Evolutionary conservation across 2,797 vertebrate genomes (phyloP), one percentile per base, ranked within the genome.

Genomic region (Parauchenoglanis ngamensis): DNA sequence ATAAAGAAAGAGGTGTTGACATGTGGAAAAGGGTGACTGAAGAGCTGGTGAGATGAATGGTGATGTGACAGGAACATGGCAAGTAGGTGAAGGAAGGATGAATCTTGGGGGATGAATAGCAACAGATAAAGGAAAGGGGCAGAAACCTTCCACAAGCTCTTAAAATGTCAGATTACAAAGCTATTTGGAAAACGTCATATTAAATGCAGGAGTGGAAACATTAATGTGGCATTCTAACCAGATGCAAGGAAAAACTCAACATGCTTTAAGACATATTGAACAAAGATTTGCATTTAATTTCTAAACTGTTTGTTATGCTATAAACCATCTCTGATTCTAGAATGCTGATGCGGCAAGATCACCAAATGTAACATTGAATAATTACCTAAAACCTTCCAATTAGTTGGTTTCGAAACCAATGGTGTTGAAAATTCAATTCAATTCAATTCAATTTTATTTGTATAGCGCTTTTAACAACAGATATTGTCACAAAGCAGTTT

Each of bases 101-200:
- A 83, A 85, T 88, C 52, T 57, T 87, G 72, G 28, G 56, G 83
- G 63, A 78, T 68, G 40, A 70, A 86, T 85, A 15, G 4, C 81
- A 61, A n/a, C 35, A 61, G 35, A 80, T 44, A n/a, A 80, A 61
- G 35, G 5, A 61, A 44, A 54, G 4, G 21, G 35, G 2, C 63
- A 67, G 68, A 80, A 72, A n/a, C 21, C 78, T 44, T n/a, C 35
- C 21, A 25, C 10, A 61, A 25, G 57, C 6, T 46, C 23, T 49
- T 59, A 4, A 73, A 59, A 57, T 49, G 11, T 31, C 23, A 44
- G 77, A 87, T n/a, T 61, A 81, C 19, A 84, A 90, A 77, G 80
- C 88, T 85, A 72, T 81, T 35, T 61, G 28, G 12, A 40, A 75
- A 68, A 17, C 1, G 15, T 31, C 0, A 63, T 25, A 61, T 63